Evolutionary conservation across 2,113 vertebrate genomes (phyloP).

Genomic region (Gila orcuttii): DNA sequence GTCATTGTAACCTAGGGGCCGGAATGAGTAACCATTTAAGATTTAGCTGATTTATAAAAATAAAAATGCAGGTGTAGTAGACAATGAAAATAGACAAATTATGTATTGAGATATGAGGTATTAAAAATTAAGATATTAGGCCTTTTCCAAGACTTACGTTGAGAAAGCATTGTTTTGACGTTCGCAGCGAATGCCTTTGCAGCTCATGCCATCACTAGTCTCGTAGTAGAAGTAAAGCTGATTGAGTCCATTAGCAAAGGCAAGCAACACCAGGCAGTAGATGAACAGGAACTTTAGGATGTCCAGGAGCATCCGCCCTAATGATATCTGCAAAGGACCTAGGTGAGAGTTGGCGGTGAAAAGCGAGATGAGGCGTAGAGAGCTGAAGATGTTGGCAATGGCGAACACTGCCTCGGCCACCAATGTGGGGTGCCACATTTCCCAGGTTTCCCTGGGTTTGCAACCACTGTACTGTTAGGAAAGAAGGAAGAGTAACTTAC

Average conservation of each 20-base stretch:
- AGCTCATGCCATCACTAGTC: slow-evolving; percentile 67
- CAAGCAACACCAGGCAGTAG: slow-evolving; percentile 94
- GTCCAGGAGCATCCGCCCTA: slow-evolving; percentile 98
- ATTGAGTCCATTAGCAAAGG: slow-evolving; percentile 97
- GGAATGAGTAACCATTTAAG: not conserved
- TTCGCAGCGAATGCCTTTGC: slow-evolving; percentile 91
- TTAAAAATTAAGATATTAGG: not conserved
- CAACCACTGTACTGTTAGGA: slow-evolving; percentile 82
- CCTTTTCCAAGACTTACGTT: slow-evolving; percentile 81
- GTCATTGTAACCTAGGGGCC: not conserved
- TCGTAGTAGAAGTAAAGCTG: slow-evolving; percentile 96
- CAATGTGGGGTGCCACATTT: slow-evolving; percentile 95
- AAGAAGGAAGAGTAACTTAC: not conserved
- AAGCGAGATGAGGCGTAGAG: slow-evolving; percentile 92
- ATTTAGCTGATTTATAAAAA: not conserved
- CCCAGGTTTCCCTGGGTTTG: slow-evolving; percentile 81
- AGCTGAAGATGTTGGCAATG: slow-evolving; percentile 98
- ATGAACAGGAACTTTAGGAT: slow-evolving; percentile 99
- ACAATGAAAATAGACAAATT: not conserved
- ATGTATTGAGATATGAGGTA: not conserved
- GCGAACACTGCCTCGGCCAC: slow-evolving; percentile 96
- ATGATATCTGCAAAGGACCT: slow-evolving; percentile 95
- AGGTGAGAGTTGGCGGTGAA: slow-evolving; percentile 98
- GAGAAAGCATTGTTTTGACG: slow-evolving; percentile 96
- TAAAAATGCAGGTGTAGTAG: not conserved